Evolutionary conservation across 2,888 invertebrate genomes (phyloP), one percentile per base, ranked within the genome.

Genomic region (Aleiodes testaceus): DNA sequence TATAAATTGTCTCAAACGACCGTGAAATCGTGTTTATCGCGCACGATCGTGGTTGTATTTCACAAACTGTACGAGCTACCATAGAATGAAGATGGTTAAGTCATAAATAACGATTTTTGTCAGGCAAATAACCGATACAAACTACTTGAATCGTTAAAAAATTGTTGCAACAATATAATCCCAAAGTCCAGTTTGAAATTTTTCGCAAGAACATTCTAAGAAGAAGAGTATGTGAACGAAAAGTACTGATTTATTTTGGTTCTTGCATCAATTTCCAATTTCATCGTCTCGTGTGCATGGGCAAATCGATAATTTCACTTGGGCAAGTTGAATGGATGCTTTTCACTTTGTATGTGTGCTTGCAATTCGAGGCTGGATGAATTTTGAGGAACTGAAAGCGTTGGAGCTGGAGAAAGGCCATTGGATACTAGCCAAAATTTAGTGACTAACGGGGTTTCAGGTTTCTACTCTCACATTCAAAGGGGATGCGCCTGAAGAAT

Each of bases 391-490:
- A 70, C 64, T 65, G 47, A 45, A 26, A 26, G 49, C 30, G 59
- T 49, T 36, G 49, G 47, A 30, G 42, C 49, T 76, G 76, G 76
- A 76, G 71, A 74, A 72, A 75, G 76, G 72, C 74, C 74, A 75
- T 76, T 76, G 76, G 76, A 75, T 70, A 47, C 45, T 59, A 9
- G 75, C 76, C 76, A 76, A 63, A 64, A 26, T 55, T 26, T 63
- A 61, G 71, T 75, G 76, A 71, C 67, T 72, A 76, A 74, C 75
- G 75, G 61, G 63, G 55, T 66, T n/a, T 63, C 66, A 66, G 16
- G 71, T 70, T 67, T 72, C 70, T 66, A 30, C 61, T 63, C 36
- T 9, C 9, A 9, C 69, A 76, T 74, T 73, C 73, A 76, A 74
- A 71, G 65, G 70, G 55, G 49, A 52, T 20, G 53, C 49, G 59